phyloP scores from a whole-genome alignment of 2,797 vertebrate genomes.

The Neosilurus mollespiculum region DNA sequence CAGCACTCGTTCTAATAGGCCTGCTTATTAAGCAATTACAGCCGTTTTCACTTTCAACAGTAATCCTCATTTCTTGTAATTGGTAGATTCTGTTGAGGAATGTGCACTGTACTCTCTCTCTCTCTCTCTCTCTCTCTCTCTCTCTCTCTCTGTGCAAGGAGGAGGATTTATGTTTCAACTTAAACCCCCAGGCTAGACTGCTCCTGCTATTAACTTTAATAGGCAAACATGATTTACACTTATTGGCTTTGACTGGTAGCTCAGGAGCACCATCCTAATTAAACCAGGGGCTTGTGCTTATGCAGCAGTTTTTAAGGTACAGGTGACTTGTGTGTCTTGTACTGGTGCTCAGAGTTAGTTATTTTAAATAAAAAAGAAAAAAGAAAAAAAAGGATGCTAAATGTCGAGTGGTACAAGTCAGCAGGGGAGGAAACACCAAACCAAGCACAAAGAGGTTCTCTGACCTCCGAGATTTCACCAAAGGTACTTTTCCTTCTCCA shows the following conservation, averaged over 20 bases:
- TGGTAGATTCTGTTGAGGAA: conserved; percentile 68
- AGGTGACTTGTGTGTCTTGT: conserved; percentile 50
- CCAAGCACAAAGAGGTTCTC: not conserved
- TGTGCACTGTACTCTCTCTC: conserved; percentile 6
- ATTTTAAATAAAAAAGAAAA: conserved; percentile 29
- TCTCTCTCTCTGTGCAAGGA: conserved; percentile 21
- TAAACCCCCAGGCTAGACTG: conserved; percentile 58
- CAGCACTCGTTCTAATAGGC: conserved; percentile 64
- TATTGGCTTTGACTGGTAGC: conserved; percentile 61
- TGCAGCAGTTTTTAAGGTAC: conserved; percentile 50
- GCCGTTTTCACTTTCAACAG: conserved; percentile 70
- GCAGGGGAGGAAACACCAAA: not conserved
- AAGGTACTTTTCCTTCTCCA: conserved; percentile 2
- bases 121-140: conserved; percentile 19
- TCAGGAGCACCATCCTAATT: conserved; percentile 54
- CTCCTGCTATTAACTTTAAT: conserved; percentile 62
- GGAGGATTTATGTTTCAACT: conserved; percentile 57
- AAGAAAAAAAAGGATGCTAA: not conserved
- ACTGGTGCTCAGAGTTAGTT: conserved; percentile 11
- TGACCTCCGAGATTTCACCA: not conserved
- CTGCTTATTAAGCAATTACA: conserved; percentile 73
- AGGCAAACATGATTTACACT: conserved; percentile 66
- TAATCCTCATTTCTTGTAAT: conserved; percentile 71
- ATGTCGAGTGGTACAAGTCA: conserved; percentile 40
- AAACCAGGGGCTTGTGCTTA: conserved; percentile 50